Evolutionary conservation across 2,113 vertebrate genomes (phyloP), one percentile per base, ranked within the genome.

Genomic region (Rhinolophus sinicus): DNA sequence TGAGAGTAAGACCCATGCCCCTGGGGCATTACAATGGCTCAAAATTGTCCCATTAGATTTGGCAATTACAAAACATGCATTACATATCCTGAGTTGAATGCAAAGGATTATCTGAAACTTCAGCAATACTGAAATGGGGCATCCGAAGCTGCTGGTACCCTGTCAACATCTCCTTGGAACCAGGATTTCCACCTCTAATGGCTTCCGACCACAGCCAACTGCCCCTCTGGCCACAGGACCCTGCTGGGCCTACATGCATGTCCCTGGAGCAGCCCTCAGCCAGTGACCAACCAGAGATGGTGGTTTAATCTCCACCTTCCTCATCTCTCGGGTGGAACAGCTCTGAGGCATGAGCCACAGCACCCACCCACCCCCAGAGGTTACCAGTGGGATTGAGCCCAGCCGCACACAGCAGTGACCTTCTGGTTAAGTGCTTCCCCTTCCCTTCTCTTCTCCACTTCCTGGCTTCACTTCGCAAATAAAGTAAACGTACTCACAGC

Each of bases 371-470:
- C n/a, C n/a, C 18, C 26, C 6, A 5, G 52, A 77, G 24, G 58
- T 67, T 14, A 62, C 30, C 50, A 7, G 50, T 33, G 35, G 81
- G 56, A 62, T 0, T 8, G 40, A 50, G 13, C 26, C 65, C 22
- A 11, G n/a, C 3, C 47, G 8, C 3, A 38, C 16, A 60, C 9
- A 24, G 38, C 16, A 47, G 26, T 47, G 38, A 84, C n/a, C 28
- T 38, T 2, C 67, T 78, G 2, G 2, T 16, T 24, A n/a, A 60
- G 0, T 11, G 16, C 7, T 35, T 65, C 4, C 11, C 18, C 16
- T 47, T 69, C 15, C 15, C 35, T 24, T 76, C 52, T 26, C 6
- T 69, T 50, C 30, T 50, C 2, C 10, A 22, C 54, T 76, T 38
- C 21, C 33, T 28, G 67, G 64, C 15, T 50, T 78, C 64, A 58